These are phyloP conservation scores for Melanotaenia duboulayi DNA, from an alignment of 2,113 vertebrate species.

Conservation along the genomic window DNA sequence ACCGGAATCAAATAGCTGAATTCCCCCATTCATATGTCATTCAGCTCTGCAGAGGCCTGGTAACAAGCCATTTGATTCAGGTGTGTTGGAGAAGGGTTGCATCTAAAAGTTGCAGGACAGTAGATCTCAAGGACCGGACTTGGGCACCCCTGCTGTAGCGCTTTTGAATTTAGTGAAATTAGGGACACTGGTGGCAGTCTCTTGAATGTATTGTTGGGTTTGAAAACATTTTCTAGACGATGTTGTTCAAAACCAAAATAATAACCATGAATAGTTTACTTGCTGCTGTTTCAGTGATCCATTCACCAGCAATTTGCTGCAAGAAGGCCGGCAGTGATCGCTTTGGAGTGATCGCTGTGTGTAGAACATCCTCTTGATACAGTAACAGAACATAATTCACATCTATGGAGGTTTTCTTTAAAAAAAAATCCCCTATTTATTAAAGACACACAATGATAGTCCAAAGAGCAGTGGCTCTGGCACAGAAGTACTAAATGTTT, in stretches of 20 bases:
- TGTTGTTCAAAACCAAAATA: neutral
- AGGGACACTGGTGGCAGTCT: neutral
- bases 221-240: neutral
- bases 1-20: no score
- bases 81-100: no score
- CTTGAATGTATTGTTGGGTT: neutral
- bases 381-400: neutral
- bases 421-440: neutral
- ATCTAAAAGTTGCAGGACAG: no score
- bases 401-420: neutral
- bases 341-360: neutral
- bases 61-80: no score
- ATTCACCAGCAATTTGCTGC: neutral
- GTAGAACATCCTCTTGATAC: neutral
- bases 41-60: no score
- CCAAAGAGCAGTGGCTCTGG: neutral
- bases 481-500: conserved; percentile 15
- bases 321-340: neutral
- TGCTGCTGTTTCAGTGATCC: neutral
- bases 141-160: no score
- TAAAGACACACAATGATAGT: neutral
- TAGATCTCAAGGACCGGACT: no score
- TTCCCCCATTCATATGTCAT: no score
- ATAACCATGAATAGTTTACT: neutral
- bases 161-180: neutral